Evolutionary conservation across 2,113 vertebrate genomes (phyloP).

Genomic region (Opisthocomus hoazin): DNA sequence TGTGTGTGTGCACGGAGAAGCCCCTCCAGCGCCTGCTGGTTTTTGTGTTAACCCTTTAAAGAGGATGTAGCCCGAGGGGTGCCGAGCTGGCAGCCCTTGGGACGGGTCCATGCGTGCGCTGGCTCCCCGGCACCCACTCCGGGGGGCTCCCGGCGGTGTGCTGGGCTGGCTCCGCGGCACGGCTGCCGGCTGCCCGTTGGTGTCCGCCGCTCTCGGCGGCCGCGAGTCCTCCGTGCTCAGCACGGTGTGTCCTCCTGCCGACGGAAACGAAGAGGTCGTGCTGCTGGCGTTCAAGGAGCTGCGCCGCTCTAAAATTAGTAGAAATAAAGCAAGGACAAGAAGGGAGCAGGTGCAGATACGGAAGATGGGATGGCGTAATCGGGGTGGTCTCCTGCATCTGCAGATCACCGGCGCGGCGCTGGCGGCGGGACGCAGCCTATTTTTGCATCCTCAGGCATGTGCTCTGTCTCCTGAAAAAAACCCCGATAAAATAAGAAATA

Average conservation of each 20-base stretch:
- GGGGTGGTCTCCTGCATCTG: neutral
- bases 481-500: neutral
- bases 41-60: neutral
- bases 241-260: neutral
- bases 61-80: neutral
- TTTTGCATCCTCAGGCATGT: neutral
- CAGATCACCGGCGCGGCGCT: neutral
- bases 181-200: fast-evolving
- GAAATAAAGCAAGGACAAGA: neutral
- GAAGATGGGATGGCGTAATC: neutral
- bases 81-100: neutral
- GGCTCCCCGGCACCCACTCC: neutral
- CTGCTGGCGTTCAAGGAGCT: neutral
- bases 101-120: fast-evolving
- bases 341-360: neutral
- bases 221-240: fast-evolving
- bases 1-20: fast-evolving
- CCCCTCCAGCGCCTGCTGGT: neutral
- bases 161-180: fast-evolving
- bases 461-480: neutral
- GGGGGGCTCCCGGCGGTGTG: too few relatives aligned
- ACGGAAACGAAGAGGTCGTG: neutral
- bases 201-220: fast-evolving
- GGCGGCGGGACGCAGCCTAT: neutral
- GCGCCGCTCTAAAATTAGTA: fast-evolving